Conservation (phyloP, 2,888 invertebrate genomes). For the Lasius fuliginosus region DNA sequence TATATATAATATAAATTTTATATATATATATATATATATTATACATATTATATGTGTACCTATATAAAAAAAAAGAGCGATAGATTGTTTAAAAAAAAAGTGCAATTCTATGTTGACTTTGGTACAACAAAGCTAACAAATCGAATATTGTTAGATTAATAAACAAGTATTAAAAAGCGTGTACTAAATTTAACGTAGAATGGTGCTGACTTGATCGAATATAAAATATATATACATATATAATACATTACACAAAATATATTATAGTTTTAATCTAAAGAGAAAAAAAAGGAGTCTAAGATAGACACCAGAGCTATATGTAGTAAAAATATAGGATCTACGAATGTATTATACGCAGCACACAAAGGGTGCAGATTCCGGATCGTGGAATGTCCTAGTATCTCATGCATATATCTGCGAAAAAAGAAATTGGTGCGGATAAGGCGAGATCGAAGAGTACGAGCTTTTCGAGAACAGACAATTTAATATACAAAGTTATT, state of each 20-base stretch:
- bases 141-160: constrained; percentile 57
- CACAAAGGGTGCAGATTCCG: constrained; percentile 66
- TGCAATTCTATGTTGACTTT: constrained; percentile 78
- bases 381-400: constrained; percentile 72
- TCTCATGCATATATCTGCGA: neutral
- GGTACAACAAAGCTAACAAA: constrained; percentile 63
- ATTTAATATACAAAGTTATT: constrained; percentile 32
- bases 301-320: constrained; percentile 79
- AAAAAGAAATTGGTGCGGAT: neutral
- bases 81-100: constrained; percentile 57
- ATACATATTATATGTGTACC: constrained; percentile 45
- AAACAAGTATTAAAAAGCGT: constrained; percentile 63
- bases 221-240: constrained; percentile 67
- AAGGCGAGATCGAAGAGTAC: constrained; percentile 6
- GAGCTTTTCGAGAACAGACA: constrained; percentile 3
- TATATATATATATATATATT: constrained; percentile 44
- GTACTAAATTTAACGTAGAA: constrained; percentile 79
- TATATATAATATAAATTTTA: constrained; percentile 48
- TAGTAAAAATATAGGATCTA: constrained; percentile 74
- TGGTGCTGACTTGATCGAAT: constrained; percentile 62
- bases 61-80: constrained; percentile 34
- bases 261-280: constrained; percentile 69
- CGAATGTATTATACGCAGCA: constrained; percentile 78
- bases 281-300: constrained; percentile 72
- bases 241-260: constrained; percentile 75